Conservation (phyloP, 2,797 vertebrate genomes). For the Gephyroberyx darwinii region DNA sequence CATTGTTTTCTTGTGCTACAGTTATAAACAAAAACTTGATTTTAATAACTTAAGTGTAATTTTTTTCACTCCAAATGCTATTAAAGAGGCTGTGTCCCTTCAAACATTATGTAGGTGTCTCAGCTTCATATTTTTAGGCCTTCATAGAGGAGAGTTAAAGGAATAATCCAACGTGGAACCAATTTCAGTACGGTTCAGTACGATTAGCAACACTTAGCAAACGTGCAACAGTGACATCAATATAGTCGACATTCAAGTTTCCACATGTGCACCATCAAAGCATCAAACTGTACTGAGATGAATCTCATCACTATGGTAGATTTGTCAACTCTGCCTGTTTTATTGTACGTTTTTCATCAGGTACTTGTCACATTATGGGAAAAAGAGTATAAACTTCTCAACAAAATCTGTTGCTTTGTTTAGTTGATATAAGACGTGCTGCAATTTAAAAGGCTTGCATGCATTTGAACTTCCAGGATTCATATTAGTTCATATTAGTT, state of each 20-base stretch:
- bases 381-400: too few species aligned
- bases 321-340: too few species aligned
- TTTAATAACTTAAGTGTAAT: constrained; percentile 88
- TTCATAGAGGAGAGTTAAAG: neutral
- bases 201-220: neutral
- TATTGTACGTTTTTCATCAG: too few species aligned
- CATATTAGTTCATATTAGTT: neutral
- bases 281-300: too few species aligned
- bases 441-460: too few species aligned
- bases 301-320: too few species aligned
- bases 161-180: neutral
- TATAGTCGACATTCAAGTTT: neutral
- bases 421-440: too few species aligned
- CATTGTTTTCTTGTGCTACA: constrained; percentile 83
- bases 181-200: neutral
- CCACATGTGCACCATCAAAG: too few species aligned
- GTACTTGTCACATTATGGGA: too few species aligned
- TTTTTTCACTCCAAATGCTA: constrained; percentile 91
- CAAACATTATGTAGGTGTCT: constrained; percentile 51
- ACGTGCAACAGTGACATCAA: neutral
- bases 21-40: constrained; percentile 77
- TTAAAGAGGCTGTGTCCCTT: constrained; percentile 89
- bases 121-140: constrained; percentile 32
- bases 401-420: too few species aligned
- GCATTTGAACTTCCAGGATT: too few species aligned